phyloP scores from a whole-genome alignment of 2,797 vertebrate species.

The Peromyscus attwateri region DNA sequence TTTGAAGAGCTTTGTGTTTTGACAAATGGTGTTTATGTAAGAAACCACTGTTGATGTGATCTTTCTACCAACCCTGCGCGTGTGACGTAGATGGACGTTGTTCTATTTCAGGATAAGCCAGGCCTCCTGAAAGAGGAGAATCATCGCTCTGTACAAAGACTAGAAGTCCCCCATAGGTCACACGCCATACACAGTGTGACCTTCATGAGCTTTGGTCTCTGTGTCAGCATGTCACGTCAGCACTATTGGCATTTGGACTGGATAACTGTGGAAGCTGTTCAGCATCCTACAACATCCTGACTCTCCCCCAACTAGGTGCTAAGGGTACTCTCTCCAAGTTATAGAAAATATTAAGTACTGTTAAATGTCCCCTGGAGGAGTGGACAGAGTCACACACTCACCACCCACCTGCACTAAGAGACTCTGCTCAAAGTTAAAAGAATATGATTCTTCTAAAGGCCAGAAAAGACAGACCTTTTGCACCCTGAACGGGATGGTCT shows the following conservation, averaged over 20 bases:
- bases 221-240: background rate
- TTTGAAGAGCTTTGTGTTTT: slow-evolving; percentile 81
- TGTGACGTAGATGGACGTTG: slow-evolving; percentile 85
- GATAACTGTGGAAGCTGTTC: background rate
- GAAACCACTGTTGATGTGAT: slow-evolving; percentile 85
- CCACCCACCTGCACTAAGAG: background rate
- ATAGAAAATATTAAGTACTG: background rate
- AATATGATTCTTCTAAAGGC: background rate
- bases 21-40: slow-evolving; percentile 84
- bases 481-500: background rate
- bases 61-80: slow-evolving; percentile 83
- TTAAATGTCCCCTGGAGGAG: background rate
- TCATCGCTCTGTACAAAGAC: background rate
- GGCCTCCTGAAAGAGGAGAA: slow-evolving; percentile 13
- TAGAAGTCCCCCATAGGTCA: background rate
- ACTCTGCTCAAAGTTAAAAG: background rate
- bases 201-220: slow-evolving; percentile 4
- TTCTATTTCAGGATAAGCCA: slow-evolving; percentile 58
- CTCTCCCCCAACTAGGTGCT: background rate
- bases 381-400: background rate
- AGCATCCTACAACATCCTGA: background rate
- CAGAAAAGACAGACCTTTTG: background rate
- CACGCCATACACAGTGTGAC: background rate
- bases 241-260: background rate
- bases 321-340: background rate